Evolutionary conservation across 2,113 vertebrate genomes (phyloP).

Genomic region (Salvelinus alpinus): DNA sequence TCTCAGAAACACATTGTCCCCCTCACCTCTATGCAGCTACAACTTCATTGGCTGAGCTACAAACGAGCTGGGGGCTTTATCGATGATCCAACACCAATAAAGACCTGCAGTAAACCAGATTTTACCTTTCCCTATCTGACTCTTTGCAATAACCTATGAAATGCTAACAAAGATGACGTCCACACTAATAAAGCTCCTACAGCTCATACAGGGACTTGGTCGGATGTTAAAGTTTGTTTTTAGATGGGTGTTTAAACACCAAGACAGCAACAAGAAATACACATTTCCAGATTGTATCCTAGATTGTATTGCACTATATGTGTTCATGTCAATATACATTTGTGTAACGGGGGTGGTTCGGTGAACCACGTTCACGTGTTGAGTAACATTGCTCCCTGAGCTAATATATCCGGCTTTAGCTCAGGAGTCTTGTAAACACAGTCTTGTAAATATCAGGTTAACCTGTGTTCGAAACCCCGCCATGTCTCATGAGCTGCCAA

Average conservation of each 20-base stretch:
- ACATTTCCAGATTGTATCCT: no score
- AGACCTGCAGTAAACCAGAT: constrained; percentile 19
- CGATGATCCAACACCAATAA: constrained; percentile 30
- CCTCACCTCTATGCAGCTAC: constrained; percentile 6
- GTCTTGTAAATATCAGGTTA: background rate
- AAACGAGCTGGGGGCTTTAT: constrained; percentile 22
- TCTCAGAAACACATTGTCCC: constrained; percentile 24
- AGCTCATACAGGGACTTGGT: background rate
- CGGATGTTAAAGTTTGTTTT: background rate
- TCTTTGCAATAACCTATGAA: background rate
- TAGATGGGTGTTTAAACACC: background rate
- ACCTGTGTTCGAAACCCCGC: background rate
- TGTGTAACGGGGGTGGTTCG: no score
- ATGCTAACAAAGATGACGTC: background rate
- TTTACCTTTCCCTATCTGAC: constrained; percentile 32
- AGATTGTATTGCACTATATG: background rate
- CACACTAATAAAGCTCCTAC: no score
- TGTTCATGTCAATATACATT: background rate
- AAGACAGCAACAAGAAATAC: background rate
- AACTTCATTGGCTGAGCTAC: constrained; percentile 30
- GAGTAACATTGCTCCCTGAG: no score
- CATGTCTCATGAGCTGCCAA: background rate
- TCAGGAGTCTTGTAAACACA: no score
- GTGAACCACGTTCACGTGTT: no score
- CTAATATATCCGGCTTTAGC: no score